Evolutionary conservation across 2,888 invertebrate species (phyloP).

Genomic region (Drosophila macrospina): DNA sequence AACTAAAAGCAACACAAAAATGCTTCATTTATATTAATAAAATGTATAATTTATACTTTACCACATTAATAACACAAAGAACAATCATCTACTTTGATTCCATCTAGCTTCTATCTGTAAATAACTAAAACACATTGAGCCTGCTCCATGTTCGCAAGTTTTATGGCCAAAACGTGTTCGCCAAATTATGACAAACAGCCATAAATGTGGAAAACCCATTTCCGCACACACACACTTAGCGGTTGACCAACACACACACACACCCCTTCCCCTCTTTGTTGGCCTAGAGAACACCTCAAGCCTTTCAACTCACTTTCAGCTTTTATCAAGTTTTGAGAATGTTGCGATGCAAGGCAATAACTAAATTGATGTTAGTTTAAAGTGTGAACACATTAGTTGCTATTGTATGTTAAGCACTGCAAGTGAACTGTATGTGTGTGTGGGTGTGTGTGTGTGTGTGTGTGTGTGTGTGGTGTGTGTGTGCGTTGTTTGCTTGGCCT

Average conservation of each 20-base stretch:
- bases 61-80: constrained; percentile 13
- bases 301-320: constrained; percentile 6
- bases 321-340: constrained; percentile 15
- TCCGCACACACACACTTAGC: constrained; percentile 67
- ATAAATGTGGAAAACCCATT: constrained; percentile 68
- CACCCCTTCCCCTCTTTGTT: neutral
- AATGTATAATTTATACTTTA: constrained; percentile 24
- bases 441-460: neutral
- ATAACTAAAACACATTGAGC: constrained; percentile 8
- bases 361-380: constrained; percentile 34
- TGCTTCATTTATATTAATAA: neutral
- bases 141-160: constrained; percentile 42
- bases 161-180: constrained; percentile 73
- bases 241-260: constrained; percentile 37
- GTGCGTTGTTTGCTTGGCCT: constrained; percentile 19
- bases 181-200: constrained; percentile 69
- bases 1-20: neutral
- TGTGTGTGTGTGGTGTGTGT: neutral
- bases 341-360: constrained; percentile 18
- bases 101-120: neutral
- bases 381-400: constrained; percentile 23
- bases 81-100: neutral
- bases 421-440: neutral
- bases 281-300: constrained; percentile 19
- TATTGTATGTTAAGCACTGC: constrained; percentile 6